Base-by-base conservation (phyloP, 2,888 invertebrate species). In the Graphium colonna region DNA sequence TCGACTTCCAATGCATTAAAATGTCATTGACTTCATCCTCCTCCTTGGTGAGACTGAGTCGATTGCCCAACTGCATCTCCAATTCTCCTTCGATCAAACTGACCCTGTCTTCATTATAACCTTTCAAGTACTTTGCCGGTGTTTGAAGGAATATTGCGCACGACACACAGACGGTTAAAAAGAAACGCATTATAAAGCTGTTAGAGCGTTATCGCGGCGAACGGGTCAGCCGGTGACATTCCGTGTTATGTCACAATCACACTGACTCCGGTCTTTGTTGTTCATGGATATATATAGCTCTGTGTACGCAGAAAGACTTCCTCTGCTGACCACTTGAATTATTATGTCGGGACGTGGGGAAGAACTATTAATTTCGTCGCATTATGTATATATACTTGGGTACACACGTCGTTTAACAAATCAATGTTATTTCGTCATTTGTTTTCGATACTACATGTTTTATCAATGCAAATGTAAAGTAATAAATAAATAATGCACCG, bases 21-120 rank as follows among this genome's bases (percentile, higher is more conserved):
- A 92, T 80, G 3, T 85, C 67, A 61, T 93, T 93, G 0, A 88
- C 93, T 10, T 65, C 54, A 1, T 64, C 46, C 71, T 94, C 94
- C 0, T 86, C 77, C 0, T 76, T 61, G 9, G 69, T 63, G 46
- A 10, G 92, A 58, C 43, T 81, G 74, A 0, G 88, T 86, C 80
- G 75, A 0, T 90, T 88, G 0, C 93, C 93, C 0, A 93, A 63
- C 0, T 86, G 73, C 4, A 71, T 64, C 0, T 72, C 67, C 1
- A 79, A 68, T 69, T 93, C 93, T 48, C 80, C 75, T 10, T 75
- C 62, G 1, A 86, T 62, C 33, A 86, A 49, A 21, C 63, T 64
- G 1, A 60, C 62, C 56, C 82, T 71, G 26, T 68, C 63, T 39
- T 59, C 51, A 1, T 52, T 58, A 58, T 83, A 80, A 13, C 69